Evolutionary conservation across 2,113 vertebrate genomes (phyloP), one percentile per base, ranked within the genome.

Genomic region (Felis catus): DNA sequence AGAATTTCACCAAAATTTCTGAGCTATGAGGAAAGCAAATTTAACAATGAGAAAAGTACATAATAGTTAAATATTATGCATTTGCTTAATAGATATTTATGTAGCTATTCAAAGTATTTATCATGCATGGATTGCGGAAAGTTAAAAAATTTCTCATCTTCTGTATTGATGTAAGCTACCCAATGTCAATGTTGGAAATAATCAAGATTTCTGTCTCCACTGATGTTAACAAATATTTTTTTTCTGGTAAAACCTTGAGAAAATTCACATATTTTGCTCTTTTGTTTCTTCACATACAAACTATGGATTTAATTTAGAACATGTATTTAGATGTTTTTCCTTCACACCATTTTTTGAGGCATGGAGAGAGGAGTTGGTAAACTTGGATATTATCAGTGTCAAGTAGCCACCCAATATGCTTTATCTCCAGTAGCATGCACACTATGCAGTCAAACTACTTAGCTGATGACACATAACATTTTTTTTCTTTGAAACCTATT

Each of bases 11-110:
- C 15, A 78, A 53, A 83, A 94, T 51, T 81, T 91, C 27, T 80
- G 93, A 36, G 6, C 15, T 97, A 45, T 78, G 18, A 70, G 45
- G 97, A 97, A 83, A 94, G 9, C 84, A 97, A 95, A 31, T 53
- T 89, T 53, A 97, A 91, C 39, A 81, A 89, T 73, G 19, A 80
- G 51, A 96, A 97, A 89, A 85, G 7, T 53, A 97, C 88, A 36
- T 45, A 97, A 82, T 7, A 94, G 19, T 96, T 93, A 96, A 97
- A 95, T 79, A 95, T 70, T 84, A 10, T 81, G 25, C 10, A 9
- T 7, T 96, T 11, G 23, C 81, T 97, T 97, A 92, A 78, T 71
- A 90, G 45, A 36, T 87, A 66, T 94, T 71, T 96, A 66, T 51
- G 45, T 41, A 65, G 3, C 4, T 95, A 25, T 80, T 71, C 7